Conservation (phyloP, 2,888 invertebrate genomes). For the Koerneria pararmatus region DNA sequence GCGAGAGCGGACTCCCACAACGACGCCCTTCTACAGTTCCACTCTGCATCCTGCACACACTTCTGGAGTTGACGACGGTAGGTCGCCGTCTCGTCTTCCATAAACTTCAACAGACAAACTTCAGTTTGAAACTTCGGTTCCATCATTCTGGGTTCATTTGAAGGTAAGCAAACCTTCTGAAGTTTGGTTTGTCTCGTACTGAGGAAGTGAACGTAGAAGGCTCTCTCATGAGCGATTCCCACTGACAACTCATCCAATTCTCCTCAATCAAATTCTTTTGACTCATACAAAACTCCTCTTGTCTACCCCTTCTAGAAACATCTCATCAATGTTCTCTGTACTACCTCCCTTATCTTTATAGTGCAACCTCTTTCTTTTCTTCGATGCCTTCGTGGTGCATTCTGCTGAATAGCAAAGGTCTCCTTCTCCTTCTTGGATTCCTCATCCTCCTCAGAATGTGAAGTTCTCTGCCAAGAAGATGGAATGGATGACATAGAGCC, state of each 20-base stretch:
- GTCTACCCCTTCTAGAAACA: not conserved
- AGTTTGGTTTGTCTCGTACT: constrained; percentile 37
- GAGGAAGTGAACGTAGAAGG: constrained; percentile 47
- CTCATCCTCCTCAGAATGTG: constrained; percentile 7
- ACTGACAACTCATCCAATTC: not conserved
- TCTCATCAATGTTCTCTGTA: not conserved
- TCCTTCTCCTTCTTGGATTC: too few relatives aligned
- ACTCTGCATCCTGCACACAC: constrained; percentile 30
- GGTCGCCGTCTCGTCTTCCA: constrained; percentile 26
- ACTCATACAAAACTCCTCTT: not conserved
- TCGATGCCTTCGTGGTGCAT: constrained; percentile 21
- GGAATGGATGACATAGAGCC: too few relatives aligned
- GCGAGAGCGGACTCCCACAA: constrained; percentile 26
- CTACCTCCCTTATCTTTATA: not conserved
- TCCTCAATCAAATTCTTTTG: not conserved
- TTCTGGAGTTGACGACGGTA: constrained; percentile 24
- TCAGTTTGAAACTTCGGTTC: too few relatives aligned
- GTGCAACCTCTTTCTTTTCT: not conserved
- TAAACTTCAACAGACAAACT: constrained; percentile 17
- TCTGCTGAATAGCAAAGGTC: constrained; percentile 3
- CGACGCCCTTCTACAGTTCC: constrained; percentile 30
- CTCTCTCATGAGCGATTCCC: constrained; percentile 31
- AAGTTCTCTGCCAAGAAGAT: not conserved
- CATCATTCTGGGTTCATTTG: not conserved
- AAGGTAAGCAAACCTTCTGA: constrained; percentile 28